Evolutionary conservation across 2,888 invertebrate genomes (phyloP), one percentile per base, ranked within the genome.

Genomic region (Laspeyria flexula): DNA sequence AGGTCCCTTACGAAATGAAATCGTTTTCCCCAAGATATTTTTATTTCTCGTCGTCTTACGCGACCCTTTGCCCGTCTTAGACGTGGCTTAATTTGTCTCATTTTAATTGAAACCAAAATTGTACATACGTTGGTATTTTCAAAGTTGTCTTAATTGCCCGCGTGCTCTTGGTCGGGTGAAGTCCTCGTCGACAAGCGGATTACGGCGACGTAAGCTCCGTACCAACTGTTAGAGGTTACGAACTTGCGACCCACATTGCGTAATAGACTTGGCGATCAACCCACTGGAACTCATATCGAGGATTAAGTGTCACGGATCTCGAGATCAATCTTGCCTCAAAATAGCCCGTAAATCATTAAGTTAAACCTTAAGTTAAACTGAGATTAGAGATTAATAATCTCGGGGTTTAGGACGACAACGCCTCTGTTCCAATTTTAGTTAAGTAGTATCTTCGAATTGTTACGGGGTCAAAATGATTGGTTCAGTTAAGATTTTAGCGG

Each of bases 281-380:
- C 73, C 65, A 71, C 76, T 75, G 73, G 53, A 79, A 81, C 81
- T 86, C 79, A 83, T 81, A 84, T 76, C 73, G 70, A 68, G 77
- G 85, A 85, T 86, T 85, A 85, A 73, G 57, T 65, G 49, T 46
- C 58, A 56, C 55, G 51, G 65, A 64, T 58, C 61, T 57, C 31
- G 45, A 65, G 64, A 75, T 75, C 71, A 72, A 79, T 76, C 68
- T 60, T 43, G 46, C 60, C 54, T 65, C 56, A 60, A 68, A 53
- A 67, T 59, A 56, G 59, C 52, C 65, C 55, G 61, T 62, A 63
- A 77, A 75, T 75, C 71, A 71, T 70, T 60, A 72, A 68, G 60
- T 65, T 60, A 51, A 61, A 68, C 58, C 63, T 61, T 65, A 65
- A 64, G 60, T 74, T 73, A 70, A 65, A 70, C 60, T 60, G 46